phyloP scores from a whole-genome alignment of 2,113 vertebrate species.

The Oryctolagus cuniculus region DNA sequence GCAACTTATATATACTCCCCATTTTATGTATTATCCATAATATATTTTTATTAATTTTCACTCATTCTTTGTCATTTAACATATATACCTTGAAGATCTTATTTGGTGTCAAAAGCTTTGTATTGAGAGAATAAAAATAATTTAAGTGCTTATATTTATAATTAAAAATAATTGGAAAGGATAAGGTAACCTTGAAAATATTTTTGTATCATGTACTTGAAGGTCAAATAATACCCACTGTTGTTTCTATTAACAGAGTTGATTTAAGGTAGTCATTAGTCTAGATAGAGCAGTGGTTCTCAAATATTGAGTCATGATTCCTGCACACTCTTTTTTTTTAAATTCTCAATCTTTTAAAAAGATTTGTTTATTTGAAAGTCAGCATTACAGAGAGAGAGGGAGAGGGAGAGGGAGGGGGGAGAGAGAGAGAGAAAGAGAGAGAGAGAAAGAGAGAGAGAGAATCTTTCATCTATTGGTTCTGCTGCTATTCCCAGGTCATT shows the following conservation, averaged over 20 bases:
- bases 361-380: too few species aligned
- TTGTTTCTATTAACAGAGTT: conserved; percentile 1
- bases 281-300: neutral
- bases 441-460: too few species aligned
- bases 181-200: conserved; percentile 17
- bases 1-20: neutral
- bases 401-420: too few species aligned
- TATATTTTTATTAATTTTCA: neutral
- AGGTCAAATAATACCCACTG: neutral
- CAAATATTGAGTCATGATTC: neutral
- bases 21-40: neutral
- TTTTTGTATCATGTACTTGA: neutral
- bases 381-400: too few species aligned
- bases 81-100: neutral
- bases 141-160: conserved; percentile 38
- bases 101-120: conserved; percentile 1
- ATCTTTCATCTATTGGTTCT: too few species aligned
- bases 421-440: too few species aligned
- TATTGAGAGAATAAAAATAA: neutral
- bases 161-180: conserved; percentile 17
- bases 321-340: neutral
- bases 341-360: too few species aligned
- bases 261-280: neutral
- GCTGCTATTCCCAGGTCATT: too few species aligned
- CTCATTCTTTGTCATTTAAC: neutral